Conservation (phyloP, 2,888 invertebrate species). For the Clitarchus hookeri region DNA sequence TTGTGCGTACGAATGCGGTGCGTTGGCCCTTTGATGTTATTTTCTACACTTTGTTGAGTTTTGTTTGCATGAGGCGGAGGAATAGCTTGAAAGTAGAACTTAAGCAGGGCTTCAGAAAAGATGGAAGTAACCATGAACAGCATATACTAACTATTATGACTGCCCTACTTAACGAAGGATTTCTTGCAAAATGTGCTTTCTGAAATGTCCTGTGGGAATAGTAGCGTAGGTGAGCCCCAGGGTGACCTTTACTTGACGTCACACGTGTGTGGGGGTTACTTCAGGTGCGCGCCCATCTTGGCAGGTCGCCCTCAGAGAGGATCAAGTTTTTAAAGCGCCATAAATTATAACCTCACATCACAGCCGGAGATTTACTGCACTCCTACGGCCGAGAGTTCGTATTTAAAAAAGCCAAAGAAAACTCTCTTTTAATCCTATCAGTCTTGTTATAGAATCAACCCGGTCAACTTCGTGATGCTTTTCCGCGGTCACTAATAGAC, state of each 20-base stretch:
- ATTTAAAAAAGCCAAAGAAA: neutral
- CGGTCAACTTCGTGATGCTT: neutral
- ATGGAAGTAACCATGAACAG: no score
- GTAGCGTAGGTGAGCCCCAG: no score
- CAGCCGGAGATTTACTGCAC: neutral
- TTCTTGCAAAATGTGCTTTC: no score
- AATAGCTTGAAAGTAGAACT: no score
- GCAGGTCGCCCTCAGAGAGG: neutral
- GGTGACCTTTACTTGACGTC: neutral
- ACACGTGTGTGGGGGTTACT: neutral
- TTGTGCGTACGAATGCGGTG: no score
- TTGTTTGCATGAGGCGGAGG: no score
- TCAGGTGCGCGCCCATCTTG: neutral
- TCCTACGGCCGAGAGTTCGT: neutral
- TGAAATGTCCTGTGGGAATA: no score
- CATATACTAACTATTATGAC: no score
- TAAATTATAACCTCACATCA: constrained; percentile 7
- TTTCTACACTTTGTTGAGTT: no score
- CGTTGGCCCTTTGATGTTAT: no score
- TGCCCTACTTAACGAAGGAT: no score
- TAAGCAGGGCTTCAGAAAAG: no score
- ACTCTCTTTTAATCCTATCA: neutral
- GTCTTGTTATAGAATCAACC: neutral
- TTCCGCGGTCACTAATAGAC: neutral
- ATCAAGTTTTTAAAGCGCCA: neutral